Percentiles rank a stretch among this genome's conserved stretches.
These are phyloP conservation scores for Echeneis naucrates DNA, from an alignment of 2,797 vertebrate genomes.

Conservation along the genomic window DNA sequence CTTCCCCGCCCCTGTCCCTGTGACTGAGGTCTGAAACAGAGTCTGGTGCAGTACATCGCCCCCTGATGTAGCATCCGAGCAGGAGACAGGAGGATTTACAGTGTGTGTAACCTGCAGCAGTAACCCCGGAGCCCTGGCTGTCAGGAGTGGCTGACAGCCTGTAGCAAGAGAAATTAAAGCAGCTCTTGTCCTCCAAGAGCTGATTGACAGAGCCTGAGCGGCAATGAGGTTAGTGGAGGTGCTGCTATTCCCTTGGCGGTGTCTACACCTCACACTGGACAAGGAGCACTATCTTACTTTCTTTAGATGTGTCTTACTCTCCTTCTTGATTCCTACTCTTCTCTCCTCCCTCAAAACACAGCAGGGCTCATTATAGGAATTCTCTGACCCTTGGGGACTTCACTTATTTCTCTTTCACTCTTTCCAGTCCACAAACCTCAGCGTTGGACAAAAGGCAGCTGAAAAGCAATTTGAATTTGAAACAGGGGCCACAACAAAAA, in stretches of 20 bases:
- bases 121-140: slow-evolving; percentile 39
- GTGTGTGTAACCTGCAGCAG: slow-evolving; percentile 58
- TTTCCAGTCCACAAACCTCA: slow-evolving; percentile 85
- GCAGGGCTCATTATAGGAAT: slow-evolving; percentile 74
- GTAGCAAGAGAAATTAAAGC: slow-evolving; percentile 66
- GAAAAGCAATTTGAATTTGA: slow-evolving; percentile 87
- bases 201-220: slow-evolving; percentile 68
- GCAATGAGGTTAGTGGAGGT: slow-evolving; percentile 63
- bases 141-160: slow-evolving; percentile 52
- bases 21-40: neutral
- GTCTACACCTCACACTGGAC: slow-evolving; percentile 54
- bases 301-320: slow-evolving; percentile 42
- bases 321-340: slow-evolving; percentile 21
- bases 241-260: slow-evolving; percentile 66
- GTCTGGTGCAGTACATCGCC: slow-evolving; percentile 30
- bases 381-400: slow-evolving; percentile 79
- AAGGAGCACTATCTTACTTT: slow-evolving; percentile 64
- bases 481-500: slow-evolving; percentile 80
- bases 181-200: slow-evolving; percentile 64
- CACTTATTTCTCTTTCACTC: slow-evolving; percentile 76
- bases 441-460: slow-evolving; percentile 81
- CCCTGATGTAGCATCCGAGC: slow-evolving; percentile 37
- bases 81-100: slow-evolving; percentile 30
- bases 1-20: slow-evolving; percentile 4
- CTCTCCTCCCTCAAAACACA: slow-evolving; percentile 50